A percentile compares a stretch with the other conserved stretches of the same genome.
Conservation (phyloP, 1,140 invertebrate species). For the Calliphora vicina region DNA sequence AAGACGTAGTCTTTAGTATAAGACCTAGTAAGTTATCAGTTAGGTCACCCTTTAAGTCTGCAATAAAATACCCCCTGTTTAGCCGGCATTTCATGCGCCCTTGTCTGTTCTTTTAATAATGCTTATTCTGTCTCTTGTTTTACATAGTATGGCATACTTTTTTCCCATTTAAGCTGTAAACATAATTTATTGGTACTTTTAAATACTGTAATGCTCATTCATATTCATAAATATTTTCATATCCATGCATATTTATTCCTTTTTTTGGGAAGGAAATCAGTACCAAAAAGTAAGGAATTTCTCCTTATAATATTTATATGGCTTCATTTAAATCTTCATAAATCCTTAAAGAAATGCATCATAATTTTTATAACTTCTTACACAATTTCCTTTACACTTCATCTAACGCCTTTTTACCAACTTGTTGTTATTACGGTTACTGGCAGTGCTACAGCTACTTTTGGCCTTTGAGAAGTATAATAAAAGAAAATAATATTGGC, state of each 20-base stretch:
- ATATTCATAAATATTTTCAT: conserved; percentile 16
- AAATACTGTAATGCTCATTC: conserved; percentile 16
- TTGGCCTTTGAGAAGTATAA: too few relatives aligned
- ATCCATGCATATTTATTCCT: neutral
- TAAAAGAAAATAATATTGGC: neutral
- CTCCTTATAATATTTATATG: too few relatives aligned
- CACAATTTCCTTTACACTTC: neutral
- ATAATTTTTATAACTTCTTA: conserved; percentile 9
- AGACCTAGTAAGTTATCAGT: too few relatives aligned
- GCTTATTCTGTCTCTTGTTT: neutral
- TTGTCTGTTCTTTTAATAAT: neutral
- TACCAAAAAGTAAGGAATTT: neutral
- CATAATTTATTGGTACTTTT: conserved; percentile 21
- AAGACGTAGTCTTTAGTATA: too few relatives aligned
- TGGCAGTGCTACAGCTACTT: too few relatives aligned
- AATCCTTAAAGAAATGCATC: conserved; percentile 25
- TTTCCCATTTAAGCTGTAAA: neutral
- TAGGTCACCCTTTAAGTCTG: too few relatives aligned
- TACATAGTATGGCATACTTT: neutral
- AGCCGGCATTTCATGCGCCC: too few relatives aligned
- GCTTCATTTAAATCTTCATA: conserved; percentile 33
- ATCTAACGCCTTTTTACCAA: neutral
- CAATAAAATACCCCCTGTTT: too few relatives aligned
- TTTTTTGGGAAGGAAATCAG: neutral
- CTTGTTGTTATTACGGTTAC: neutral